Percentiles rank a stretch among this genome's conserved stretches.
Conservation (phyloP, 2,797 vertebrate species). For the Gymnocypris eckloni region DNA sequence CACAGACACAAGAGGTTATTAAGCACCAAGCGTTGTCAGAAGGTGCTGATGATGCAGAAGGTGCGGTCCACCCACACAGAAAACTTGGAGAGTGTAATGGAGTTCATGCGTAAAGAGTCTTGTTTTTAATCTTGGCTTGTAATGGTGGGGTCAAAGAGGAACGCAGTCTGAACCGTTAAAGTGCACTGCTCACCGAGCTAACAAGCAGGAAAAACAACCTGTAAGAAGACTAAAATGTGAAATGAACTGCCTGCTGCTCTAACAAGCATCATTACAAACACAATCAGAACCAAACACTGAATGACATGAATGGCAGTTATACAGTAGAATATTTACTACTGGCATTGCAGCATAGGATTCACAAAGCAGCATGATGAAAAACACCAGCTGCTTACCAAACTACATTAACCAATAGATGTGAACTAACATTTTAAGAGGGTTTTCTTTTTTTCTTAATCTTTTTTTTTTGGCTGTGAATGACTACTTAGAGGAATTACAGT, state of each 20-base stretch:
- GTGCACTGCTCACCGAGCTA: background rate
- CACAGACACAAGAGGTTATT: slow-evolving; percentile 22
- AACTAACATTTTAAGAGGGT: background rate
- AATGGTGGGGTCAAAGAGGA: background rate
- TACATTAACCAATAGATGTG: background rate
- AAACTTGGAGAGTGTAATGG: background rate
- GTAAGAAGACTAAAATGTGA: background rate
- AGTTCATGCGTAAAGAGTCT: background rate
- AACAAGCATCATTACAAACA: slow-evolving; percentile 9
- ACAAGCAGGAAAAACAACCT: slow-evolving; percentile 7
- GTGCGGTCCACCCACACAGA: background rate
- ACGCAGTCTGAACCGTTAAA: background rate
- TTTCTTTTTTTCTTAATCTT: background rate
- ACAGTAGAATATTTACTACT: background rate
- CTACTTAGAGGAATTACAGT: background rate
- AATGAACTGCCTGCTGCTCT: background rate
- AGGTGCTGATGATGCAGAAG: background rate
- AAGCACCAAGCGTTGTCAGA: slow-evolving; percentile 6
- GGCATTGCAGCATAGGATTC: background rate
- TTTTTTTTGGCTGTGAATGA: background rate
- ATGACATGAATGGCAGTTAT: background rate
- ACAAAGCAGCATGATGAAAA: background rate
- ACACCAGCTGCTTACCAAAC: background rate
- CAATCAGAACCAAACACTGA: background rate
- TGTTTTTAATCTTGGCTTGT: background rate